These are phyloP conservation scores for Armadillidium nasatum DNA, from an alignment of 1,140 invertebrate species.

Conservation along the genomic window DNA sequence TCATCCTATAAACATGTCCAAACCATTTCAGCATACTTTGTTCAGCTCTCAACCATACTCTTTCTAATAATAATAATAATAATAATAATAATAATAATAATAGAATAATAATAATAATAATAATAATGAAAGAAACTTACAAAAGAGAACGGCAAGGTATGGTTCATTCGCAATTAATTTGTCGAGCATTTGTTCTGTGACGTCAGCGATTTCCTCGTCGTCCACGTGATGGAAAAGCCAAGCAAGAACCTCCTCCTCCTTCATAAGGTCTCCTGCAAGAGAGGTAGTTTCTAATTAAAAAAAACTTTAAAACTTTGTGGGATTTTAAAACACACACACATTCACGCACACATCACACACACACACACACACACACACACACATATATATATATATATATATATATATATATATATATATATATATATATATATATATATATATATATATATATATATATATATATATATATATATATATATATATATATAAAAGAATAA, in stretches of 20 bases:
- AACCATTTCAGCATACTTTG: no score
- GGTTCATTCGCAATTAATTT: slow-evolving; percentile 82
- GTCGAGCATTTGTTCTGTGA: slow-evolving; percentile 90
- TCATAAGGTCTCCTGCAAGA: slow-evolving; percentile 69
- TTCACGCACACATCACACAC: no score
- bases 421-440: not conserved
- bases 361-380: no score
- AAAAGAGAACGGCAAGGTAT: slow-evolving; percentile 81
- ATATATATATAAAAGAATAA: not conserved
- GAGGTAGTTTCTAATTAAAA: not conserved
- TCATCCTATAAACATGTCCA: no score
- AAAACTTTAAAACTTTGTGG: not conserved
- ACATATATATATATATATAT: slow-evolving; percentile 7
- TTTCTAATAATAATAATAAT: no score
- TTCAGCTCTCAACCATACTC: no score
- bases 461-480: slow-evolving; percentile 1
- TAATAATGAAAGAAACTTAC: slow-evolving; percentile 51
- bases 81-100: no score
- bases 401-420: slow-evolving; percentile 3
- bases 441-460: not conserved
- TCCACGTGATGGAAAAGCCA: slow-evolving; percentile 82
- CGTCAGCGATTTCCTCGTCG: slow-evolving; percentile 86
- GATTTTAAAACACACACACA: not conserved
- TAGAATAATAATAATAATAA: no score
- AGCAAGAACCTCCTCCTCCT: slow-evolving; percentile 80